Evolutionary conservation across 2,797 vertebrate genomes (phyloP).

Genomic region (Crax fasciolata): DNA sequence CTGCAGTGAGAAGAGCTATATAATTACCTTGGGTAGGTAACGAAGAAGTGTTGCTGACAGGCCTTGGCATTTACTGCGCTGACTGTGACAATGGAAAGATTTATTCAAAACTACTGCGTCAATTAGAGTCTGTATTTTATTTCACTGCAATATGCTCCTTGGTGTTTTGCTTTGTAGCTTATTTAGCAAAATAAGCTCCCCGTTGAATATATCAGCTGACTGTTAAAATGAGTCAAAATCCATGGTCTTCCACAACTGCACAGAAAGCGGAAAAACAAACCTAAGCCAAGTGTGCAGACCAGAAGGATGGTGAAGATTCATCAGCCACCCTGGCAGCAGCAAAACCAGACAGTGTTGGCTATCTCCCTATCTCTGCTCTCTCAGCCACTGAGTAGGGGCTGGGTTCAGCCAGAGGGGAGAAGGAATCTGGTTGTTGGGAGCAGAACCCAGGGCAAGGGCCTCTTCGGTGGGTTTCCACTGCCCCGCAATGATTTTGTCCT

Average conservation of each 20-base stretch:
- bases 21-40: conserved; percentile 66
- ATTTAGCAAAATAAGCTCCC: conserved; percentile 61
- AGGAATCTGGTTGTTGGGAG: not conserved
- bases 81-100: conserved; percentile 65
- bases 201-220: conserved; percentile 50
- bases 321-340: not conserved
- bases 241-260: not conserved
- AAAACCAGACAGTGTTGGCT: not conserved
- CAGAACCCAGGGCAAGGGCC: not conserved
- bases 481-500: not conserved
- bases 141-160: conserved; percentile 56
- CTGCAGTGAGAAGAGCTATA: conserved; percentile 8
- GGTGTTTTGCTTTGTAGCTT: conserved; percentile 62
- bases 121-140: conserved; percentile 51
- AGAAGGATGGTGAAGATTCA: not conserved
- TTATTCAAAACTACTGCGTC: conserved; percentile 61
- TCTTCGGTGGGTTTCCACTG: not conserved
- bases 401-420: not conserved
- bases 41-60: conserved; percentile 62
- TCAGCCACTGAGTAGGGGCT: not conserved
- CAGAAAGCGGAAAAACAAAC: conserved; percentile 17
- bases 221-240: conserved; percentile 56
- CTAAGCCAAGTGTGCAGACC: not conserved
- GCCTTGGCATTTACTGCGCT: conserved; percentile 43
- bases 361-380: not conserved